Base-by-base conservation (phyloP, 2,888 invertebrate genomes). In the Cerastis leucographa region DNA sequence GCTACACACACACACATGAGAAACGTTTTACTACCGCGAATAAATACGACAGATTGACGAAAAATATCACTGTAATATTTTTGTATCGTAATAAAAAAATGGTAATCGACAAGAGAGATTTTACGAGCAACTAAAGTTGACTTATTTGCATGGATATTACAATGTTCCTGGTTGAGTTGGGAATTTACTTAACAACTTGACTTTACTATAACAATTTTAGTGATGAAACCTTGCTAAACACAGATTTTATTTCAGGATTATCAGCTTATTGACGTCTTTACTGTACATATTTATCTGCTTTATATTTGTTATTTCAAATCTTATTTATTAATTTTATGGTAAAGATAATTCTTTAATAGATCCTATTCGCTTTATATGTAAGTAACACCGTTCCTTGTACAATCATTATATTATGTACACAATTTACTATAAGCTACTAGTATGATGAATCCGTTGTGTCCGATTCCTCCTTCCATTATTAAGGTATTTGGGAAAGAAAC, bases 101-200 rank as follows among this genome's bases (percentile, higher is more conserved):
- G 40, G 66, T 74, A 71, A 81, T 80, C 62, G 77, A 70, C 64
- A 44, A 74, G 22, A 83, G 78, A 75, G 66, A 73, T 80, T 81
- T 87, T 83, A 86, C 71, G 78, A 81, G 56, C 76, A 78, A 79
- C 77, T 85, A 65, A 82, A 83, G 76, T 76, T 78, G 71, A 66
- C 79, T 74, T 66, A 81, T 86, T 84, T 87, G 74, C 84, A 88
- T 86, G 66, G 70, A 78, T 83, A 87, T 87, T 78, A 80, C 61
- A 73, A n/a, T 56, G 68, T 68, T 72, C 29, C 64, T 80, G 68
- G 71, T 82, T 67, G n/a, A 75, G 70, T 77, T 67, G 65, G 42
- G 61, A 76, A 80, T 73, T 73, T 72, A 78, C 17, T 74, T 75
- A 46, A 72, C 12, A 51, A 70, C 49, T 66, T 64, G 51, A 65